Base-by-base conservation (phyloP, 2,888 invertebrate genomes). In the Rhagophthalmus giganteus region DNA sequence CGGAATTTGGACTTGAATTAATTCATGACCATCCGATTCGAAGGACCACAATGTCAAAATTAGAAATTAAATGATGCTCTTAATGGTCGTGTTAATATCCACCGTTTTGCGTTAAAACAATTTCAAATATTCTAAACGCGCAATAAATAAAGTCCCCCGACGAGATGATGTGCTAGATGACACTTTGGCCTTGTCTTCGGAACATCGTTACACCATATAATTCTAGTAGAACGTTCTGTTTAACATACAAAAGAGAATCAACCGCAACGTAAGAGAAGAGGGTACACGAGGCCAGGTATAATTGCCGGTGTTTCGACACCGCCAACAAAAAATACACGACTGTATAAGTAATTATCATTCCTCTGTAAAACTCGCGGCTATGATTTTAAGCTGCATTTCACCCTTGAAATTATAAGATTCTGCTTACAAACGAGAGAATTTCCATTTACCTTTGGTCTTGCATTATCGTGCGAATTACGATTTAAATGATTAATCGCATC, bases 301-400 rank as follows among this genome's bases (percentile, higher is more conserved):
- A 63, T 63, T 63, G 59, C 56, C 50, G 42, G 59, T 57, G 58
- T 62, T 62, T 60, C 59, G 60, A 61, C 56, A 61, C 63, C 60
- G 60, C 59, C 53, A 60, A 60, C 63, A 59, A 63, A 63, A 58
- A 56, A 51, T 56, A 35, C 54, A 55, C 50, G 49, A 57, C 34
- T 50, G 57, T 56, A n/a, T n/a, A n/a, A 50, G 56, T 57, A 62
- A 61, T 62, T 62, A 62, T 54, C 59, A 59, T 59, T 59, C 59
- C 60, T n/a, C n/a, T n/a, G n/a, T n/a, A n/a, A n/a, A 45, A 46
- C 27, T 40, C 14, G 28, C 31, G 39, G 34, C 40, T 40, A 24
- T 35, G 33, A 41, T 40, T 30, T 35, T 33, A 8, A 39, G 34
- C 8, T 12, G 10, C 15, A 39, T 27, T 45, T 24, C 33, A 37